These are phyloP conservation scores for Lasiurus borealis DNA, from an alignment of 2,113 vertebrate species.

Conservation along the genomic window DNA sequence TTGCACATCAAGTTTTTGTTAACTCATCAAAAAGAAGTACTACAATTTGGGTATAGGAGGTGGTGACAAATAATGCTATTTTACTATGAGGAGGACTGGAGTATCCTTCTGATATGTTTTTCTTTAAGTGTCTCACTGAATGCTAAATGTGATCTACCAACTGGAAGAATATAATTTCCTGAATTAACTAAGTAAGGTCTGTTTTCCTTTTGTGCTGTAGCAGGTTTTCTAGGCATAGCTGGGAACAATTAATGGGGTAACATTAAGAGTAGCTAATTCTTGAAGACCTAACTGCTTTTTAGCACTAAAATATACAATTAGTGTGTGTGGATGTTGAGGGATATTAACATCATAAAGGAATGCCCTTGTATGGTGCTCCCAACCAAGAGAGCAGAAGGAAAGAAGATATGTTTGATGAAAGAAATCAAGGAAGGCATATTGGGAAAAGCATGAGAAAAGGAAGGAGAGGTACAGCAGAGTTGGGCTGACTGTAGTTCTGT, in stretches of 20 bases:
- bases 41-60: not conserved
- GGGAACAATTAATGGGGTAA: not conserved
- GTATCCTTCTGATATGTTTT: conserved; percentile 4
- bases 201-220: not conserved
- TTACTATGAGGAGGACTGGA: not conserved
- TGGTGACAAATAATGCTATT: not conserved
- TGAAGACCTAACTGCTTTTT: conserved; percentile 24
- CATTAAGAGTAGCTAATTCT: not conserved
- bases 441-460: not conserved
- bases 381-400: conserved; percentile 21
- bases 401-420: conserved; percentile 15
- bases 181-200: conserved; percentile 36
- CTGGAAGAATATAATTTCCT: conserved; percentile 50
- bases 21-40: not conserved
- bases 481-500: not conserved
- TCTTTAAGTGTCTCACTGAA: conserved; percentile 38
- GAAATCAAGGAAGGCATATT: not conserved
- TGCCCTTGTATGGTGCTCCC: not conserved
- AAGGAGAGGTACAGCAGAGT: not conserved
- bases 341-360: conserved; percentile 51
- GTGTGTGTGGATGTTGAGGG: not conserved
- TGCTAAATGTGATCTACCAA: conserved; percentile 30
- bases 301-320: conserved; percentile 7
- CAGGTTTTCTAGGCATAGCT: conserved; percentile 17
- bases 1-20: conserved; percentile 16